Evolutionary conservation across 1,140 invertebrate species (phyloP), one percentile per base, ranked within the genome.

Genomic region (Pectinophora gossypiella): DNA sequence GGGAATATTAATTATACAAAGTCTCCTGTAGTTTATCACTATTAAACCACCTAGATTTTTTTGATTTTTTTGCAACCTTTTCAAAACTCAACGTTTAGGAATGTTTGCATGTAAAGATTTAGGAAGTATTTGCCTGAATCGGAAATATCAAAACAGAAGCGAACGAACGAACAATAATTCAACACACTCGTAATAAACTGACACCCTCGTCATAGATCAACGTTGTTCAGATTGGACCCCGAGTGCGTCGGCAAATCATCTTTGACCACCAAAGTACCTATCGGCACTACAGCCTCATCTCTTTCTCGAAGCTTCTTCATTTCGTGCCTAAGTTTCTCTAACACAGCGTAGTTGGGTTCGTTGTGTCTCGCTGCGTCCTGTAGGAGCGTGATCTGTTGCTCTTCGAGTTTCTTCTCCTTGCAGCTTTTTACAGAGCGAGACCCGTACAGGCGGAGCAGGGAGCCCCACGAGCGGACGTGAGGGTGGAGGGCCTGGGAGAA

Each of bases 381-480:
- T 7, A 98, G 87, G 35, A 96, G 90, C 0, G 96, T 98, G 27
- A 98, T 98, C 89, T 97, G 95, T 84, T 98, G 95, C 77, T 98
- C 96, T 67, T 98, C 94, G 67, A 95, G 91, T 88, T 98, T 99
- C 81, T 97, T 97, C 71, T 98, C 97, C 78, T 97, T 97, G 59
- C 97, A 94, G 53, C 93, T 95, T 78, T 97, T 98, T 3, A 97
- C 94, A 4, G 96, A 97, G 19, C 94, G 91, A 62, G 96, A 97
- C 36, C 97, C 97, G 84, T 99, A 99, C 16, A 99, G 89, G 7
- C 97, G 90, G 5, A 99, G 81, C 19, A 99, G 89, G 0, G 97
- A 97, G 32, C 97, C 97, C 96, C 97, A 99, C n/a, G 94, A 97
- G 9, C 91, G 92, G 32, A 99, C 95, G 74, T 99, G 96, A 0